Percentiles rank a stretch among this genome's conserved stretches.
Evolutionary conservation across 2,797 vertebrate species (phyloP).

Genomic region (Antrozous pallidus): DNA sequence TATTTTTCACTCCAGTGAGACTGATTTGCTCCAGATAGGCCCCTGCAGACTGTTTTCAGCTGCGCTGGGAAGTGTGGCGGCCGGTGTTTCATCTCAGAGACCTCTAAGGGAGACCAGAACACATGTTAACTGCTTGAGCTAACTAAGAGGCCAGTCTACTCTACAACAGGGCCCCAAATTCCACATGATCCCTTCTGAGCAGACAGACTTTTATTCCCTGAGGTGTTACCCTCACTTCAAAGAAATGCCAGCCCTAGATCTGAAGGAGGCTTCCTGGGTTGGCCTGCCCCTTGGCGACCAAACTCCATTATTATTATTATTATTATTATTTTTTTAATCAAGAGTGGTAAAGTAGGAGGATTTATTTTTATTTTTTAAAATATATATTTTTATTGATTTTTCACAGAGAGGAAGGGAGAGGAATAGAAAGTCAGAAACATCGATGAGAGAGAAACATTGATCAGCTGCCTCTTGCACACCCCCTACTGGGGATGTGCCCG

Average conservation of each 20-base stretch:
- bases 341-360: too few relatives aligned
- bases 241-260: not conserved
- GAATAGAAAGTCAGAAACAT: too few relatives aligned
- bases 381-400: too few relatives aligned
- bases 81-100: slow-evolving; percentile 72
- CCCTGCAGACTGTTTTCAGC: slow-evolving; percentile 78
- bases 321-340: too few relatives aligned
- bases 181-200: not conserved
- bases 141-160: slow-evolving; percentile 74
- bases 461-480: too few relatives aligned
- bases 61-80: slow-evolving; percentile 77
- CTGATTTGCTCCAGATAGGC: slow-evolving; percentile 86
- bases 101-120: slow-evolving; percentile 68
- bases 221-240: slow-evolving; percentile 34
- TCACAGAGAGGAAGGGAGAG: too few relatives aligned
- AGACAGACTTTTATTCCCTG: not conserved
- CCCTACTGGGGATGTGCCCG: too few relatives aligned
- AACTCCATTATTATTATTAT: too few relatives aligned
- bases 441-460: too few relatives aligned
- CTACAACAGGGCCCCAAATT: slow-evolving; percentile 48
- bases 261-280: not conserved
- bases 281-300: not conserved
- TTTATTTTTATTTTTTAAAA: too few relatives aligned
- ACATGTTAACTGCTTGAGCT: slow-evolving; percentile 69
- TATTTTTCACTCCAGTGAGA: slow-evolving; percentile 77